Evolutionary conservation across 2,888 invertebrate species (phyloP).

Genomic region (Calameuta filiformis): DNA sequence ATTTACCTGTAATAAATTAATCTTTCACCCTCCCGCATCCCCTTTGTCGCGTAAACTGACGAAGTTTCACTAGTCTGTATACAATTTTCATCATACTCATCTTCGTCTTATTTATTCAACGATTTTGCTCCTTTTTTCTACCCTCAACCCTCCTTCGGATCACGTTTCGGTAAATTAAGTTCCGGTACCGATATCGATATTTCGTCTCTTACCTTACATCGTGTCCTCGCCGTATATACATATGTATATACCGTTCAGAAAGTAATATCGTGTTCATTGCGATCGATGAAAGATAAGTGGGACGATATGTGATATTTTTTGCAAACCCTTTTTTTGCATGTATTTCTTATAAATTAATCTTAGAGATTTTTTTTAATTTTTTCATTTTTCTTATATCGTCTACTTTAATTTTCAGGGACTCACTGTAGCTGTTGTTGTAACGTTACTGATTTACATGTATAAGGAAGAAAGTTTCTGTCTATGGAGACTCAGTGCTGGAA

Average conservation of each 20-base stretch:
- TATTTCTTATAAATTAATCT: not conserved
- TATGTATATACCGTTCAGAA: not conserved
- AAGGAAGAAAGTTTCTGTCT: not conserved
- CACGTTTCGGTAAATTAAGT: not conserved
- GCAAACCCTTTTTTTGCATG: fast-evolving
- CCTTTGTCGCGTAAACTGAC: not conserved
- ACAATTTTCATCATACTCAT: not conserved
- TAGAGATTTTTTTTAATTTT: not conserved
- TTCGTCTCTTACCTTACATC: not conserved
- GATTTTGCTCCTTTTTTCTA: not conserved
- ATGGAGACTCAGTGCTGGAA: not conserved
- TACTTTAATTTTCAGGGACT: not conserved
- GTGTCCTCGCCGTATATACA: not conserved
- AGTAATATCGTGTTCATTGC: not conserved
- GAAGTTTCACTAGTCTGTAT: not conserved
- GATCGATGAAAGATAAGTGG: not conserved
- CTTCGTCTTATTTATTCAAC: not conserved
- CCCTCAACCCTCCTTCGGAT: not conserved
- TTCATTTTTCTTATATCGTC: not conserved
- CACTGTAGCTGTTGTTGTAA: too few species aligned
- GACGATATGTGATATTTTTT: too few species aligned
- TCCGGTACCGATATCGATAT: not conserved
- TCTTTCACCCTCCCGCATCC: not conserved
- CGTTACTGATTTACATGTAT: not conserved
- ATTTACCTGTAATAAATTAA: not conserved